Evolutionary conservation across 2,888 invertebrate species (phyloP).

Genomic region (Cheilosia scutellata): DNA sequence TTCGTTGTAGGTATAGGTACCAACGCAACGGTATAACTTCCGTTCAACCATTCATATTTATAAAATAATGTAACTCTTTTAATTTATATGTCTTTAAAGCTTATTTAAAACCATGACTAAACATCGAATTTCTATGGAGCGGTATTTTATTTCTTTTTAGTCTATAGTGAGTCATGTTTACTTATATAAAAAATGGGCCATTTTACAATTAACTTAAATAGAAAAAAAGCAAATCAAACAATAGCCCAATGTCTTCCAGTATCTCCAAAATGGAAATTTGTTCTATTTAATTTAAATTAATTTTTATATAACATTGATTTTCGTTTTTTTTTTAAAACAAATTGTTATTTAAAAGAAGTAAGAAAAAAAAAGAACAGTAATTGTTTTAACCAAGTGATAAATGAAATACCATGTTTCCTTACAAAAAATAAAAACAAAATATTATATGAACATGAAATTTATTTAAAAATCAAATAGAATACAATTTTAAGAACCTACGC

Average conservation of each 20-base stretch:
- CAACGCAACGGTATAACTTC: too few species aligned
- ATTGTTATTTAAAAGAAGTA: neutral
- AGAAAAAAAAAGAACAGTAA: neutral
- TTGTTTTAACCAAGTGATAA: slow-evolving; percentile 54
- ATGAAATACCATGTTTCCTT: slow-evolving; percentile 51
- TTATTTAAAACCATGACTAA: slow-evolving; percentile 18
- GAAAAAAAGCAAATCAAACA: slow-evolving; percentile 6
- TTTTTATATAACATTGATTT: neutral
- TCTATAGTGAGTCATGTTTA: neutral
- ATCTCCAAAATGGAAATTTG: slow-evolving; percentile 5
- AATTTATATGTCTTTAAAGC: slow-evolving; percentile 7
- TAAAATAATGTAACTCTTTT: neutral
- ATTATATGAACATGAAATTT: slow-evolving; percentile 31
- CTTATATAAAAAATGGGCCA: slow-evolving; percentile 11
- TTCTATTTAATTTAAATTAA: neutral
- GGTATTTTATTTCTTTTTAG: neutral
- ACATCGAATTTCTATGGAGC: slow-evolving; percentile 45
- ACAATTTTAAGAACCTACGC: slow-evolving; percentile 36
- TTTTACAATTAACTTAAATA: slow-evolving; percentile 3
- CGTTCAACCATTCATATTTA: slow-evolving; percentile 1
- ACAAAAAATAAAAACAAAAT: slow-evolving; percentile 22
- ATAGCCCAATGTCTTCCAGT: slow-evolving; percentile 51
- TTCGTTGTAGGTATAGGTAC: neutral
- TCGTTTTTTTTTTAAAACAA: neutral
- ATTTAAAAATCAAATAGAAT: slow-evolving; percentile 27